Conservation (phyloP, 2,888 invertebrate genomes). For the Dinocampus coccinellae region DNA sequence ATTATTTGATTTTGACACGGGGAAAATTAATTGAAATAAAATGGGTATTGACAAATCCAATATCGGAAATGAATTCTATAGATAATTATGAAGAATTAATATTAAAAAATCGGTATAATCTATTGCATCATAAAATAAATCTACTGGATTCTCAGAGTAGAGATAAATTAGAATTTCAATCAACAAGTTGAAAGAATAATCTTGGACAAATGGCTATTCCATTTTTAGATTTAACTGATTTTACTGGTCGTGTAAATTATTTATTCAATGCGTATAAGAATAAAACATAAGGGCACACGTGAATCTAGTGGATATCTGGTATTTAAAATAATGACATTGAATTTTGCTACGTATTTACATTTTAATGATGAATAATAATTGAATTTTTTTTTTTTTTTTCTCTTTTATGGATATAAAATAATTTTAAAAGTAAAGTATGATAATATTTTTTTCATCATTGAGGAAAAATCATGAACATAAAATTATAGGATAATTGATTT, state of each 20-base stretch:
- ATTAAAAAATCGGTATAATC: not conserved
- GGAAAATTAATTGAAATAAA: not conserved
- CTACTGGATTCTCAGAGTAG: not conserved
- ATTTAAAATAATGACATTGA: not conserved
- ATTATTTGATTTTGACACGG: not conserved
- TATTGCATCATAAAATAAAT: not conserved
- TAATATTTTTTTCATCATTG: not conserved
- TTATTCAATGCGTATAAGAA: not conserved
- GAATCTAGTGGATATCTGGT: not conserved
- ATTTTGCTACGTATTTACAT: not conserved
- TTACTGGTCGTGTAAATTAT: not conserved
- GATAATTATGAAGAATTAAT: not conserved
- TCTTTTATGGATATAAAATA: too few relatives aligned
- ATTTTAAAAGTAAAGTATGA: not conserved
- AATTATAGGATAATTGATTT: constrained; percentile 10
- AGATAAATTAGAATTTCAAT: not conserved
- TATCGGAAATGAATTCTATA: not conserved
- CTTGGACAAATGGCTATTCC: not conserved
- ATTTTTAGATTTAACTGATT: not conserved
- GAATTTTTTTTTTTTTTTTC: too few relatives aligned
- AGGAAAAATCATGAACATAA: not conserved
- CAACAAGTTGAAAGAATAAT: too few relatives aligned
- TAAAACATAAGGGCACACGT: not conserved
- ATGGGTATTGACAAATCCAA: not conserved
- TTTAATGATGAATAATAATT: not conserved